Base-by-base conservation (phyloP, 2,797 vertebrate genomes). In the Cyclopterus lumpus region DNA sequence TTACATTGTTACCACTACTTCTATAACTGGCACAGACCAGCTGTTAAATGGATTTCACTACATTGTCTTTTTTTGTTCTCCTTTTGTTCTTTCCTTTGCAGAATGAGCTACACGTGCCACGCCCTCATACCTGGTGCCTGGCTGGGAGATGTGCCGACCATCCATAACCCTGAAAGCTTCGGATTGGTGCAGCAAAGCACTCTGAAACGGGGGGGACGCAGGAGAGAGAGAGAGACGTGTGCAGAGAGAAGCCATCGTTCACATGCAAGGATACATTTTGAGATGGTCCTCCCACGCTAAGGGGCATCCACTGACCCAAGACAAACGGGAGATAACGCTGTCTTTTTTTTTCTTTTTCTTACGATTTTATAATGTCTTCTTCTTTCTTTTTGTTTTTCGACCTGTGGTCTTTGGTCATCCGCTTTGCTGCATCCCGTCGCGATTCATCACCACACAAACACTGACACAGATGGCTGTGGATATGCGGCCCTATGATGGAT, bases 51-150 rank as follows among this genome's bases (percentile, higher is more conserved):
- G 28, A 78, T 63, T 76, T 84, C 73, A 88, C 69, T 79, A 53
- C 63, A 67, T 74, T 77, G 60, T 82, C 32, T 68, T 26, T 55
- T 61, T 51, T 14, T 42, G 49, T 42, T 48, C 32, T 34, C 7
- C 42, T 30, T 71, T 38, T 75, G 18, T 61, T 68, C 42, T 58
- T 58, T 64, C 46, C 64, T 71, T 80, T 73, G 59, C 92, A 96
- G 95, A 95, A 93, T 77, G 94, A 95, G 73, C n/a, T 96, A 95
- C 60, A 93, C 93, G 0, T 95, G 94, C 88, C 94, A 94, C 76
- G 93, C 95, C 64, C 94, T 95, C 4, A 87, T 96, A 79, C 95
- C 95, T 32, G 94, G 94, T 83, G 91, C 94, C 79, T 96, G 95
- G 95, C 91, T 95, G 44, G 93, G 94, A 82, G 94, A 95, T 28